phyloP scores from a whole-genome alignment of 2,797 vertebrate species.

The Okamejei kenojei region DNA sequence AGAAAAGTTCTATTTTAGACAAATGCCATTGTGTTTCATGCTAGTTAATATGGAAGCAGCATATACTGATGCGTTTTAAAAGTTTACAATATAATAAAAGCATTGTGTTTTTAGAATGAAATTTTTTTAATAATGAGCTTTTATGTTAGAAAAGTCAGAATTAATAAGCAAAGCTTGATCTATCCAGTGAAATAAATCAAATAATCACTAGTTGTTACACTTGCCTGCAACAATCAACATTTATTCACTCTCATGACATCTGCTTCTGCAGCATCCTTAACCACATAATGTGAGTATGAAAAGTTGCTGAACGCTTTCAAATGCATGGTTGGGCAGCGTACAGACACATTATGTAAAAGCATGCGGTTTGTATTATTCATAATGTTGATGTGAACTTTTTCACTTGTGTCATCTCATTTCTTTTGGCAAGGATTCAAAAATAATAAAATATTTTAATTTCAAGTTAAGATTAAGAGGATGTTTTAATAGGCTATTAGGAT shows the following conservation, averaged over 20 bases:
- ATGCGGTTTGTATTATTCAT: background rate
- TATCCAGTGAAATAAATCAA: background rate
- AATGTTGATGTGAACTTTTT: background rate
- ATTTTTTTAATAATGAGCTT: background rate
- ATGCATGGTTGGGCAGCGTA: background rate
- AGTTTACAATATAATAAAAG: background rate
- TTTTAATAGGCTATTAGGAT: too few species aligned
- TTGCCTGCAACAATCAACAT: background rate
- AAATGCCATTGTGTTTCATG: background rate
- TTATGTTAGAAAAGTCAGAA: background rate
- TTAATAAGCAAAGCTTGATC: background rate
- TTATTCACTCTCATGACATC: background rate
- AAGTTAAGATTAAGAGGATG: too few species aligned
- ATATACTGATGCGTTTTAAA: constrained; percentile 7
- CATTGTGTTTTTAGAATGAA: background rate
- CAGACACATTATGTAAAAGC: background rate
- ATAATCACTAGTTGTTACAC: too few species aligned
- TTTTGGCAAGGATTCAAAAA: background rate
- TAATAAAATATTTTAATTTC: too few species aligned
- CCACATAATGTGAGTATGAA: background rate
- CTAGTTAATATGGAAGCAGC: background rate
- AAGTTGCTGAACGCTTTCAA: background rate
- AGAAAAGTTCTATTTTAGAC: background rate
- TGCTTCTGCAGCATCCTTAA: background rate
- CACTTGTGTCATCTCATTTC: background rate